Conservation (phyloP, 2,113 vertebrate species). For the Psilopogon haemacephalus region DNA sequence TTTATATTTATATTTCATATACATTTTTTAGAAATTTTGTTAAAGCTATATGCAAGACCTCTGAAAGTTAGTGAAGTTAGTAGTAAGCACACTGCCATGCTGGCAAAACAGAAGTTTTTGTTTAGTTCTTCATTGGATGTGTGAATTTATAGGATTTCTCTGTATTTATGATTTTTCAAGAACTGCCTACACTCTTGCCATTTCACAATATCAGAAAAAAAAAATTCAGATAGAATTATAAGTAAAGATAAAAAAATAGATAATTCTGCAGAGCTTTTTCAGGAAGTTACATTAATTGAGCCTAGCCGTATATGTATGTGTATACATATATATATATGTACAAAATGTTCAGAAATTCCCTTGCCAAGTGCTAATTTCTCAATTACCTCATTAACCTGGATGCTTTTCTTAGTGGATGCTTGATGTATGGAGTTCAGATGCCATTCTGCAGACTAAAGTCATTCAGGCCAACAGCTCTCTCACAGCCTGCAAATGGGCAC, state of each 20-base stretch:
- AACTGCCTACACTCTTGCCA: neutral
- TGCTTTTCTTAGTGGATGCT: neutral
- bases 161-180: neutral
- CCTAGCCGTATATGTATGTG: neutral
- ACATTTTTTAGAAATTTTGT: neutral
- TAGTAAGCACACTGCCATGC: neutral
- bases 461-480: neutral
- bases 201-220: neutral
- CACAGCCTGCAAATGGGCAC: neutral
- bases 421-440: rapidly evolving
- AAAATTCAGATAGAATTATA: neutral
- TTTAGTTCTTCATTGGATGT: neutral
- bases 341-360: neutral
- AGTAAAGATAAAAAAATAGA: neutral
- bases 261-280: neutral
- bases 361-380: neutral
- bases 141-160: neutral
- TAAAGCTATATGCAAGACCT: neutral
- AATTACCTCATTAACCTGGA: neutral
- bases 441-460: neutral
- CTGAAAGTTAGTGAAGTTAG: neutral
- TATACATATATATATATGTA: neutral
- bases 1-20: neutral
- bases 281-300: neutral
- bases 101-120: neutral